phyloP scores from a whole-genome alignment of 2,888 invertebrate genomes.

The Muscina levida region DNA sequence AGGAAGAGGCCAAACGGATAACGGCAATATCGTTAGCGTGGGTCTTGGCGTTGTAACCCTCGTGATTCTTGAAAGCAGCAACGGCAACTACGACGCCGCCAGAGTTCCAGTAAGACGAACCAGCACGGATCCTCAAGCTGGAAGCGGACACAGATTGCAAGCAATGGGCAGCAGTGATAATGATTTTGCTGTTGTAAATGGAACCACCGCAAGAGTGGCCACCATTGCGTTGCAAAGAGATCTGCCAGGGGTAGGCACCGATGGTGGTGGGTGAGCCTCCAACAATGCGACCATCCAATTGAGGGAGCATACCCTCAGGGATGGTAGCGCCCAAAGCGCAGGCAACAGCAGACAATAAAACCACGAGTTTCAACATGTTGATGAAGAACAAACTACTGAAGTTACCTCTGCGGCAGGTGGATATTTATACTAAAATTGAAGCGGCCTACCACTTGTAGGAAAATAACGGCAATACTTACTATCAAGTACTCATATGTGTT shows the following conservation, averaged over 20 bases:
- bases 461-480: too few relatives aligned
- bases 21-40: conserved; percentile 83
- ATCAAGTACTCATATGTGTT: too few relatives aligned
- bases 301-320: conserved; percentile 52
- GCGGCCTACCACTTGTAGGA: too few relatives aligned
- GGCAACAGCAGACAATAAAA: conserved; percentile 42
- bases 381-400: conserved; percentile 65
- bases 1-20: conserved; percentile 80
- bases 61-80: conserved; percentile 68
- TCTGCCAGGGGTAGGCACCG: conserved; percentile 68
- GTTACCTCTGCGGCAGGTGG: too few relatives aligned
- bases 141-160: conserved; percentile 72
- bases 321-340: conserved; percentile 53
- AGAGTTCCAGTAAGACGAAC: conserved; percentile 80
- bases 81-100: conserved; percentile 70
- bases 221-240: conserved; percentile 72
- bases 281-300: conserved; percentile 69
- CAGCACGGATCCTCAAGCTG: conserved; percentile 80
- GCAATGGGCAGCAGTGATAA: conserved; percentile 84
- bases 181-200: conserved; percentile 79
- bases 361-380: conserved; percentile 64
- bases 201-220: conserved; percentile 82
- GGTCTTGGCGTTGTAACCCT: conserved; percentile 77
- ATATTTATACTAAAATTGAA: too few relatives aligned
- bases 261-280: conserved; percentile 68